Evolutionary conservation across 2,797 vertebrate species (phyloP).

Genomic region (Spea hammondii): DNA sequence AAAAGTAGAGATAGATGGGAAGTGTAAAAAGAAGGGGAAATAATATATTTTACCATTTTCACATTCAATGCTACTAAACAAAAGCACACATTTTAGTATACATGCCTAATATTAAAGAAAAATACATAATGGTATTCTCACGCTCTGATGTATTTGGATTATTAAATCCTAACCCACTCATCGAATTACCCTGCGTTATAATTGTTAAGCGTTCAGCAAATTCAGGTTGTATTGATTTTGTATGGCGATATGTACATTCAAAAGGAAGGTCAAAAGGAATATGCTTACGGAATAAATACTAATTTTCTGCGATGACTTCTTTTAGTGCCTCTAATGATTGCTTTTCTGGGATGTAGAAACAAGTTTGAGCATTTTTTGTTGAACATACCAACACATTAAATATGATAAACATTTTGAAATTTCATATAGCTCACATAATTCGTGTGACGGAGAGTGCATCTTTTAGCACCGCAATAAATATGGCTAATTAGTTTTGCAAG

Average conservation of each 20-base stretch:
- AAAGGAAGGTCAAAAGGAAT: neutral
- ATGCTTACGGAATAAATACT: neutral
- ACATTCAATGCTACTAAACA: too few species aligned
- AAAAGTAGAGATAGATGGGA: too few species aligned
- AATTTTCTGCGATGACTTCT: neutral
- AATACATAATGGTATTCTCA: too few species aligned
- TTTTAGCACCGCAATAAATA: constrained; percentile 27
- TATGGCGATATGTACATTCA: neutral
- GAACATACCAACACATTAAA: constrained; percentile 1
- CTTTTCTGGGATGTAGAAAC: neutral
- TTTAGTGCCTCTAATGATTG: neutral
- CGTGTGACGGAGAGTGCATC: constrained; percentile 13
- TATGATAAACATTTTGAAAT: constrained; percentile 8
- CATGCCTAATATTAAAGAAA: too few species aligned
- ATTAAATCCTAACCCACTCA: too few species aligned
- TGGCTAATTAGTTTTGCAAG: constrained; percentile 15
- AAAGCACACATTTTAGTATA: too few species aligned
- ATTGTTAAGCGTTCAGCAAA: too few species aligned
- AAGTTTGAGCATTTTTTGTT: constrained; percentile 3
- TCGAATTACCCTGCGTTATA: too few species aligned
- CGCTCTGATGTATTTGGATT: too few species aligned
- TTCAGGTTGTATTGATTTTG: too few species aligned
- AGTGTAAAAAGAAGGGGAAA: too few species aligned
- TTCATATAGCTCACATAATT: neutral
- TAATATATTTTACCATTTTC: too few species aligned